phyloP scores from a whole-genome alignment of 1,140 invertebrate species.

The Drosophila biarmipes region DNA sequence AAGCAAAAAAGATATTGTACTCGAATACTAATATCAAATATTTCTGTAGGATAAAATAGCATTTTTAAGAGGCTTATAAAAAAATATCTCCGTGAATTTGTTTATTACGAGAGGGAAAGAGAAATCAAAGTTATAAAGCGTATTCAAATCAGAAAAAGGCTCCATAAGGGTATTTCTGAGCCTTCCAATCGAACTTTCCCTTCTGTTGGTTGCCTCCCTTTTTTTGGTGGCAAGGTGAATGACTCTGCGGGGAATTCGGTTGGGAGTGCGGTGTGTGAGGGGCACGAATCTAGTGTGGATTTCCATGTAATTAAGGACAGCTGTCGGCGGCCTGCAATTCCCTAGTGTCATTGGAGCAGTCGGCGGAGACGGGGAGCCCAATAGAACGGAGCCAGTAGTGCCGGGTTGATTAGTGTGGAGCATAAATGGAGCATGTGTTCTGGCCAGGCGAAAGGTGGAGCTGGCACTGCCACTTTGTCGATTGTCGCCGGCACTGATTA shows the following conservation, averaged over 20 bases:
- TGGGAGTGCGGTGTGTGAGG: conserved; percentile 2
- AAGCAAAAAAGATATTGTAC: too few relatives aligned
- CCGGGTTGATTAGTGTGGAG: conserved; percentile 62
- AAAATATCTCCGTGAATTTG: too few relatives aligned
- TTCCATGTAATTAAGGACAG: conserved; percentile 76
- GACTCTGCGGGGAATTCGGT: conserved; percentile 50
- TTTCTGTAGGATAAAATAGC: too few relatives aligned
- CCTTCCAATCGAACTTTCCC: not conserved
- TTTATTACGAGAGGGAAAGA: too few relatives aligned
- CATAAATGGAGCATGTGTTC: conserved; percentile 67
- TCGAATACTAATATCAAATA: too few relatives aligned
- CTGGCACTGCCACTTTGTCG: conserved; percentile 27
- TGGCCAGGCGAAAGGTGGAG: conserved; percentile 14
- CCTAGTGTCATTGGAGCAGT: conserved; percentile 41
- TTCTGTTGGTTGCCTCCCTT: conserved; percentile 11
- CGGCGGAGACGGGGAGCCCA: not conserved
- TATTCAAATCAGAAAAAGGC: not conserved
- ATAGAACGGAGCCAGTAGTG: conserved; percentile 10
- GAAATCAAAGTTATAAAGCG: too few relatives aligned
- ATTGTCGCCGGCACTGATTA: conserved; percentile 50
- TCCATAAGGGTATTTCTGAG: conserved; percentile 4
- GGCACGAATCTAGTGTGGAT: conserved; percentile 49
- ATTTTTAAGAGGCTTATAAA: too few relatives aligned
- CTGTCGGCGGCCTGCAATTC: conserved; percentile 59
- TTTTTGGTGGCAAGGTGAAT: conserved; percentile 64